These are phyloP conservation scores for Otus sunia DNA, from an alignment of 2,113 vertebrate species.

Conservation along the genomic window DNA sequence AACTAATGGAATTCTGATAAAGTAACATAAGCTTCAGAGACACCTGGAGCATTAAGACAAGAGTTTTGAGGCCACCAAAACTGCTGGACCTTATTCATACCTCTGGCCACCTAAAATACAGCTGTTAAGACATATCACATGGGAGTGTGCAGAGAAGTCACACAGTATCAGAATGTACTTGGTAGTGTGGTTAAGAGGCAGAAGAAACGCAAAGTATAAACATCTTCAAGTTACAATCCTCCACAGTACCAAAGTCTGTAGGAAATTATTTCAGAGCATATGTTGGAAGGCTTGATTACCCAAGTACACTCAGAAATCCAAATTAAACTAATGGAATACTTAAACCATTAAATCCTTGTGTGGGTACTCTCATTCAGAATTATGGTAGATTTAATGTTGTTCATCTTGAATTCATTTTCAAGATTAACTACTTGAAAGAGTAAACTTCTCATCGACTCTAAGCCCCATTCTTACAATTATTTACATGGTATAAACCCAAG, in stretches of 20 bases:
- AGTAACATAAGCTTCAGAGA: background rate
- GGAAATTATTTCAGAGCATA: background rate
- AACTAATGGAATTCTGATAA: background rate
- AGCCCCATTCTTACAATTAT: background rate
- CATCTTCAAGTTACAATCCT: background rate
- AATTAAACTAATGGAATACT: slow-evolving; percentile 38
- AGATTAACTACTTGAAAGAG: background rate
- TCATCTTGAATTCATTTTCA: background rate
- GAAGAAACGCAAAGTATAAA: background rate
- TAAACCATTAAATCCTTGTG: background rate
- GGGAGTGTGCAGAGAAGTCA: background rate
- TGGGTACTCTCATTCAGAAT: background rate
- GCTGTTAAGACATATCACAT: background rate
- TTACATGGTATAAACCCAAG: background rate
- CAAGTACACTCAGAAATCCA: slow-evolving; percentile 21
- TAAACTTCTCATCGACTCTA: background rate
- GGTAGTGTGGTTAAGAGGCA: background rate
- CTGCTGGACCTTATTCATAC: background rate
- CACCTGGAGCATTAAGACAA: background rate
- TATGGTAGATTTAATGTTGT: background rate
- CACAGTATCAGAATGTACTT: background rate
- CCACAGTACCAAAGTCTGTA: background rate
- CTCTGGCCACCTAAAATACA: background rate
- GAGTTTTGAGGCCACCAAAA: background rate
- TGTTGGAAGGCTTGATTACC: background rate